Base-by-base conservation (phyloP, 2,113 vertebrate genomes). In the Gracilinanus agilis region DNA sequence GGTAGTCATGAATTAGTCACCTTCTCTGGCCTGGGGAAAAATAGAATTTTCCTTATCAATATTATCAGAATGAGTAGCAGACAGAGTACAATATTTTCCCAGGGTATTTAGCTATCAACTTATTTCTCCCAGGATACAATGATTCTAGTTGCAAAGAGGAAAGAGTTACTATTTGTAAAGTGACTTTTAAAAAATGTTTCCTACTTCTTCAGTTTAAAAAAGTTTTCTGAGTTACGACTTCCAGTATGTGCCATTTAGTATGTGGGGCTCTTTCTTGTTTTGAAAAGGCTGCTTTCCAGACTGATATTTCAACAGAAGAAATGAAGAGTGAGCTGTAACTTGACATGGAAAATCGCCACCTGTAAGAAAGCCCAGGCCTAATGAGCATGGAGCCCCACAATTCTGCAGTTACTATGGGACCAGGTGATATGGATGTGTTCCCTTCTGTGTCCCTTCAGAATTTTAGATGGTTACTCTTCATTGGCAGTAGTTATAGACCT, bases 211-310 rank as follows among this genome's bases (percentile, higher is more conserved):
- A 75, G 16, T 49, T 13, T 93, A 92, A 90, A 55, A 54, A 54
- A 93, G 67, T 40, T 29, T 88, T n/a, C n/a, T 25, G 75, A 93
- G 83, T 92, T 83, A 90, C 27, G 53, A 34, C 55, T 21, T 96
- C 88, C 25, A 83, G 27, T 2, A 90, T 1, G 0, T 29, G 54
- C 61, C 34, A 75, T n/a, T 34, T 13, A n/a, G 6, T 75, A 13
- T 23, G 40, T 24, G 7, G 3, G 53, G 23, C 25, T 92, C 27
- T 93, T 55, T 44, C 88, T 94, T 92, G 6, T 55, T 92, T 93
- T 75, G 9, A 95, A 92, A 95, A 95, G 27, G n/a, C 93, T 93
- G 54, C 25, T 93, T 94, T 97, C 55, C 54, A 54, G 44, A 34
- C 25, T 97, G 49, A 54, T 93, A 92, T 90, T 95, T 95, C 49